Evolutionary conservation across 2,113 vertebrate genomes (phyloP).

Genomic region (Drymodes brunneopygia): DNA sequence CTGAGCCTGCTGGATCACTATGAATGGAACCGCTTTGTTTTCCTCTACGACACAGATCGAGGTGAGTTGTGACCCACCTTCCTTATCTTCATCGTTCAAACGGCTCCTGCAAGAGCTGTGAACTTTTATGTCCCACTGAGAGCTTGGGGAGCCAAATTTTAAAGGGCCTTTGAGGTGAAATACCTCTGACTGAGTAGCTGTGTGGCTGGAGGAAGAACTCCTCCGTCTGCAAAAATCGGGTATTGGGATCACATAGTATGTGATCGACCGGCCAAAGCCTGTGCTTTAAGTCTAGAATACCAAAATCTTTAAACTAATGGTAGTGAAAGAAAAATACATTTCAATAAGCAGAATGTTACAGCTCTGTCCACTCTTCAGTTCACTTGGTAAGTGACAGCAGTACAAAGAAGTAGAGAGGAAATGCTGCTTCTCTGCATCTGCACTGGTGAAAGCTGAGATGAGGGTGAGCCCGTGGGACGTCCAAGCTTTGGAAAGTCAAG

Average conservation of each 20-base stretch:
- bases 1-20: constrained; percentile 93
- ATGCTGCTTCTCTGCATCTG: not conserved
- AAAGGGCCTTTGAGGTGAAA: not conserved
- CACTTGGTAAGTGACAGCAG: not conserved
- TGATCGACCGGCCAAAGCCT: not conserved
- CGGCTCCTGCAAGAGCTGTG: not conserved
- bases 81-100: not conserved
- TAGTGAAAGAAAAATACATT: not conserved
- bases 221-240: not conserved
- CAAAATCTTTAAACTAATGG: not conserved
- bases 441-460: not conserved
- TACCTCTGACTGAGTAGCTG: not conserved
- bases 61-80: constrained; percentile 71
- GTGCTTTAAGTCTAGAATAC: not conserved
- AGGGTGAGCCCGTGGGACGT: not conserved
- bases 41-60: constrained; percentile 95
- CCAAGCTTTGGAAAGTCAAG: not conserved
- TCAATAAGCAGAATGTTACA: not conserved
- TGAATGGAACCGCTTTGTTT: constrained; percentile 95
- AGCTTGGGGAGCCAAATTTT: not conserved
- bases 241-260: not conserved
- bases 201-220: not conserved
- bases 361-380: not conserved
- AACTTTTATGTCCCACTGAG: not conserved
- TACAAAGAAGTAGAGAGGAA: not conserved